Evolutionary conservation across 2,888 invertebrate species (phyloP).

Genomic region (Dasysyrphus albostriatus): DNA sequence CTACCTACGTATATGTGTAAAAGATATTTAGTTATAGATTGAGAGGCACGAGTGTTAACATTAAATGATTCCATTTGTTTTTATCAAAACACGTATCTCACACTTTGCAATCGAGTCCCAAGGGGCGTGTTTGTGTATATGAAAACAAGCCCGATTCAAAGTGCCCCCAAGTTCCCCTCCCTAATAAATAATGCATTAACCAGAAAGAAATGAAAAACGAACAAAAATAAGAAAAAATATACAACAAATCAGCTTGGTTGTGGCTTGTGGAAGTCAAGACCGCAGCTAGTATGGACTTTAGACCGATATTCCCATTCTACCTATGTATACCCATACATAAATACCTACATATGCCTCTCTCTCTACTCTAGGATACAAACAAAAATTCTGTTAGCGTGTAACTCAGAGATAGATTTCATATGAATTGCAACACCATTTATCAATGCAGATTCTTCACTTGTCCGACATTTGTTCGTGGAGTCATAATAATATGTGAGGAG

Average conservation of each 20-base stretch:
- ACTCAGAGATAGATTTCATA: slow-evolving; percentile 69
- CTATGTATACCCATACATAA: background rate
- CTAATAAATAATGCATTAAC: slow-evolving; percentile 73
- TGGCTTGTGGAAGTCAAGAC: slow-evolving; percentile 32
- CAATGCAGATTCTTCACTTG: slow-evolving; percentile 76
- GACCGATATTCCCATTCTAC: slow-evolving; percentile 18
- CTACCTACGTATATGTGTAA: background rate
- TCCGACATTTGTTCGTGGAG: slow-evolving; percentile 66
- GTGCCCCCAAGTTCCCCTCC: slow-evolving; percentile 39
- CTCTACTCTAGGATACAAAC: slow-evolving; percentile 26
- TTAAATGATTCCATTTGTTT: slow-evolving; percentile 70
- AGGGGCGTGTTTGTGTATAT: slow-evolving; percentile 71
- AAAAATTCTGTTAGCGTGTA: slow-evolving; percentile 55
- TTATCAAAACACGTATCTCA: slow-evolving; percentile 71
- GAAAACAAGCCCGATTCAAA: slow-evolving; percentile 40
- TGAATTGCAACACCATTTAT: slow-evolving; percentile 75
- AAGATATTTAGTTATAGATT: slow-evolving; percentile 7
- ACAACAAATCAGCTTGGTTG: slow-evolving; percentile 51
- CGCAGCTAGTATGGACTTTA: slow-evolving; percentile 19
- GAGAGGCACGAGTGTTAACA: slow-evolving; percentile 61
- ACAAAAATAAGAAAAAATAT: background rate
- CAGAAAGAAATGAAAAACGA: slow-evolving; percentile 9
- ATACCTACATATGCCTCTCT: background rate
- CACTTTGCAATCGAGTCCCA: slow-evolving; percentile 70
- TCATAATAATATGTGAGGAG: slow-evolving; percentile 29